Evolutionary conservation across 2,888 invertebrate species (phyloP).

Genomic region (Bedellia somnulentella): DNA sequence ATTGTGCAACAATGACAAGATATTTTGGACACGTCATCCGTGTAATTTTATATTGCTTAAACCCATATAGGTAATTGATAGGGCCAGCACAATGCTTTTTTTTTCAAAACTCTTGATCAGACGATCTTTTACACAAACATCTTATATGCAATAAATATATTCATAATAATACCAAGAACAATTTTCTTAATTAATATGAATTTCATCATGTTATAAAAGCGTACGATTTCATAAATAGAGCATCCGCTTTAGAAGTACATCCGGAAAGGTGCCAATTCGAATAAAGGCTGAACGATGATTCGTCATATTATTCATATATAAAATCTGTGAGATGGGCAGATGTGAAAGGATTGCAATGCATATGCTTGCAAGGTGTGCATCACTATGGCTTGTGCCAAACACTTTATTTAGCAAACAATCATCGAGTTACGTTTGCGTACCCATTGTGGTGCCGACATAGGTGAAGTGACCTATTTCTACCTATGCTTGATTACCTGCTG

Average conservation of each 20-base stretch:
- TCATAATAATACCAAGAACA: too few relatives aligned
- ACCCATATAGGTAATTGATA: conserved; percentile 45
- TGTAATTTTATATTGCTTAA: conserved; percentile 43
- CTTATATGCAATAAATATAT: too few relatives aligned
- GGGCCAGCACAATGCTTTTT: too few relatives aligned
- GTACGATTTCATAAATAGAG: too few relatives aligned
- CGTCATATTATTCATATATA: conserved; percentile 59
- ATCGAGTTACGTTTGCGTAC: too few relatives aligned
- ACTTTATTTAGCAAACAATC: conserved; percentile 28
- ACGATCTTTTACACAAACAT: too few relatives aligned
- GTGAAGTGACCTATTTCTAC: too few relatives aligned
- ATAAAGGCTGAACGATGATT: conserved; percentile 49
- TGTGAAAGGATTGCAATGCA: conserved; percentile 56
- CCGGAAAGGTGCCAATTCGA: conserved; percentile 52
- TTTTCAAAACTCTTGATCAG: too few relatives aligned
- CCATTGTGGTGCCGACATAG: too few relatives aligned
- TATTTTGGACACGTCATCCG: conserved; percentile 35
- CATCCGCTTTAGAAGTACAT: conserved; percentile 28
- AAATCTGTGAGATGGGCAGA: conserved; percentile 49
- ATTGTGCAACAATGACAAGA: conserved; percentile 40
- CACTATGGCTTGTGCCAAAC: conserved; percentile 46
- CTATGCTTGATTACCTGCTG: too few relatives aligned
- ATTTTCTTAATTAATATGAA: too few relatives aligned
- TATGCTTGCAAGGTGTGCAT: conserved; percentile 46
- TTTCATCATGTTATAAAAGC: too few relatives aligned